Evolutionary conservation across 1,140 invertebrate species (phyloP).

Genomic region (Leptinotarsa undecemlineata): DNA sequence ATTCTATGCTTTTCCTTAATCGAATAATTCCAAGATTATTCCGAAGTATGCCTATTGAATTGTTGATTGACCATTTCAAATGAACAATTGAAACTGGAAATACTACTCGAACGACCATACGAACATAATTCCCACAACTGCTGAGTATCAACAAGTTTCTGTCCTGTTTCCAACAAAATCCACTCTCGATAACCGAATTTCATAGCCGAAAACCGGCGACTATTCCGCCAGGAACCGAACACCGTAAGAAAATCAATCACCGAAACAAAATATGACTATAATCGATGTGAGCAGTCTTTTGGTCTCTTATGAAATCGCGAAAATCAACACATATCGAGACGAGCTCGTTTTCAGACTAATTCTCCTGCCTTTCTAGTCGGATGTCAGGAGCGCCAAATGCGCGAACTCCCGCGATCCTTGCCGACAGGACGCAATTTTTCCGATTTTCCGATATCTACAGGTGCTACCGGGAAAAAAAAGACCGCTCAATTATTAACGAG

Average conservation of each 20-base stretch:
- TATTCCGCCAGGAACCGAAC: neutral
- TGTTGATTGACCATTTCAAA: too few species aligned
- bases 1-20: too few species aligned
- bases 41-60: too few species aligned
- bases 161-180: neutral
- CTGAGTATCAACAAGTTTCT: neutral
- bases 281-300: neutral
- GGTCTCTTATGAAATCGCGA: neutral
- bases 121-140: neutral
- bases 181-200: neutral
- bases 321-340: slow-evolving; percentile 13
- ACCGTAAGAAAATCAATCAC: neutral
- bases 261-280: neutral
- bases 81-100: too few species aligned
- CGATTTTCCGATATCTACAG: slow-evolving; percentile 42
- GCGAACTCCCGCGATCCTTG: slow-evolving; percentile 25
- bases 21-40: too few species aligned
- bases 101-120: neutral
- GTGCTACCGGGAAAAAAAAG: slow-evolving; percentile 29
- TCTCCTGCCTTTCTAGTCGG: slow-evolving; percentile 27
- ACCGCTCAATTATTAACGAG: neutral
- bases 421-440: slow-evolving; percentile 41
- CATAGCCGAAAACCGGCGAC: neutral
- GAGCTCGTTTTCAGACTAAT: slow-evolving; percentile 30
- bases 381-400: slow-evolving; percentile 29